Conservation (phyloP, 92 coral and sea anemone species). For the Zoanthus sociatus region DNA sequence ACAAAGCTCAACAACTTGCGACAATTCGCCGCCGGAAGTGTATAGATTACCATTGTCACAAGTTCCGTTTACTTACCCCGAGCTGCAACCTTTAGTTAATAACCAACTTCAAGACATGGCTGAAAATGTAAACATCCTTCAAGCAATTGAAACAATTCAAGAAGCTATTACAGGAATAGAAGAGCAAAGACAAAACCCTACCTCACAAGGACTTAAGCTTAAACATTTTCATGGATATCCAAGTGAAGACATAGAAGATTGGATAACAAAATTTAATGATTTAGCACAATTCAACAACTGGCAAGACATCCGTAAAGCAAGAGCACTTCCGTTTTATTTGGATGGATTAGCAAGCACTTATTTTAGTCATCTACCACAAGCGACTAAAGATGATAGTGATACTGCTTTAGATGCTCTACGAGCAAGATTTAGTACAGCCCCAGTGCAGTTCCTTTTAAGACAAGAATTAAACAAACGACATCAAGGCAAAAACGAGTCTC, state of each 20-base stretch:
- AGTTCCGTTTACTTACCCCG: neutral
- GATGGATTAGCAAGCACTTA: too few relatives aligned
- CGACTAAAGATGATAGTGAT: neutral
- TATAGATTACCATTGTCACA: too few relatives aligned
- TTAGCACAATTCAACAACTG: neutral
- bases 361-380: neutral
- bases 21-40: too few relatives aligned
- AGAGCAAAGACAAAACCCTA: neutral
- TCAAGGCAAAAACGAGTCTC: neutral
- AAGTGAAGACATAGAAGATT: neutral
- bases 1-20: neutral
- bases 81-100: neutral
- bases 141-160: neutral
- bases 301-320: neutral
- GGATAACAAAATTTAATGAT: neutral
- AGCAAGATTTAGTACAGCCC: neutral
- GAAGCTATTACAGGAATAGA: neutral
- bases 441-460: neutral
- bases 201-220: neutral
- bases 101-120: neutral
- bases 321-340: neutral
- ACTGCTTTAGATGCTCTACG: neutral
- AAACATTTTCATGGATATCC: neutral
- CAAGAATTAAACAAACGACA: neutral
- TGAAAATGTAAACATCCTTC: neutral